Evolutionary conservation across 2,113 vertebrate genomes (phyloP), one percentile per base, ranked within the genome.

Genomic region (Nanorana parkeri): DNA sequence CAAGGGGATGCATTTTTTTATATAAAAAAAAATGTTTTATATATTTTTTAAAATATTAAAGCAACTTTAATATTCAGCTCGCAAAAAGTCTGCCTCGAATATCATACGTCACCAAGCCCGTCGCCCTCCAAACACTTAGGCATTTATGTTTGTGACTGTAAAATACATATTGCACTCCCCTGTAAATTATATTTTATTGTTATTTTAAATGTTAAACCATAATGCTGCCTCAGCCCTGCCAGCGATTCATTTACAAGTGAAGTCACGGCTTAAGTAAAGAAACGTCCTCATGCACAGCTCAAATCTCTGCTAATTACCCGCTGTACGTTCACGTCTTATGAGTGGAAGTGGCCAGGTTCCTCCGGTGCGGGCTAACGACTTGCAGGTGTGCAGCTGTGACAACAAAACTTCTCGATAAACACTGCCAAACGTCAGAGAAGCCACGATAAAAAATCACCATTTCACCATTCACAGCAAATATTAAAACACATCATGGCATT

Each of bases 321-420:
- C 77, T 68, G 26, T 56, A 68, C 21, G 24, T 55, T 58, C 65
- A 41, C 52, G 29, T 68, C 77, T 68, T 58, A n/a, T 8, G 47
- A 36, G 77, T 54, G 4, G 24, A n/a, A n/a, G 26, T 65, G 52
- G 15, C 32, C 47, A 36, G 52, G 16, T 29, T 56, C 54, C 77
- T 79, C 65, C 54, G 52, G 64, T 56, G 65, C 77, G 19, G 64
- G 51, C 51, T 79, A 79, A 79, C 51, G 77, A 79, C 77, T 56
- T 79, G 77, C 77, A 79, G 77, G 77, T 79, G 77, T 66, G 54
- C 77, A 68, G 77, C 77, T 68, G 47, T 29, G 64, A 28, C 77
- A 68, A 68, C 52, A 56, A 67, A 56, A 32, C 52, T 67, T 68
- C 52, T 68, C 26, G 3, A 55, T 28, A 58, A 56, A 68, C 55